phyloP scores from a whole-genome alignment of 2,888 invertebrate genomes.

The Drosophila yooni region DNA sequence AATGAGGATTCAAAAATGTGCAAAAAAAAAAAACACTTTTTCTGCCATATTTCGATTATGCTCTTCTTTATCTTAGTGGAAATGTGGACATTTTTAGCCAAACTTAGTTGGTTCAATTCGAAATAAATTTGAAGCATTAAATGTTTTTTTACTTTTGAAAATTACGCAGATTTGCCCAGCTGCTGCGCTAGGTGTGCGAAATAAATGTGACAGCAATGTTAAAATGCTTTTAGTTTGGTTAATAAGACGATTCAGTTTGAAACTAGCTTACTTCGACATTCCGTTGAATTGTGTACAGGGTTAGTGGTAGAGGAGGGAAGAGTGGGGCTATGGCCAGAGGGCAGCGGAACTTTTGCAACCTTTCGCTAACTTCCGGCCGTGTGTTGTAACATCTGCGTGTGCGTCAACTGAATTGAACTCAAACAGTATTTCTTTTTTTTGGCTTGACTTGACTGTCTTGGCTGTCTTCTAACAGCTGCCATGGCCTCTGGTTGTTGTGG shows the following conservation, averaged over 20 bases:
- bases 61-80: not conserved
- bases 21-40: not conserved
- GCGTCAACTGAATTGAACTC: slow-evolving; percentile 29
- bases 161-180: not conserved
- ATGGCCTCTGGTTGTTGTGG: slow-evolving; percentile 9
- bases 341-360: slow-evolving; percentile 57
- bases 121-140: not conserved
- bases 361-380: slow-evolving; percentile 76
- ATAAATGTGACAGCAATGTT: not conserved
- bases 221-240: not conserved
- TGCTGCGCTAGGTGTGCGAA: not conserved
- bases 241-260: not conserved
- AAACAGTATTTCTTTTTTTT: slow-evolving; percentile 5
- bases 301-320: not conserved
- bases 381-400: slow-evolving; percentile 76
- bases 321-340: not conserved
- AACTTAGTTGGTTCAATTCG: too few species aligned
- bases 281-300: not conserved
- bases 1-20: not conserved
- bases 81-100: too few species aligned
- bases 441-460: slow-evolving; percentile 4
- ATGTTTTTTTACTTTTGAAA: too few species aligned
- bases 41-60: not conserved
- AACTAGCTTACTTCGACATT: not conserved
- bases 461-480: slow-evolving; percentile 59